These are phyloP conservation scores for Salvelinus alpinus DNA, from an alignment of 2,113 vertebrate species.

Conservation along the genomic window DNA sequence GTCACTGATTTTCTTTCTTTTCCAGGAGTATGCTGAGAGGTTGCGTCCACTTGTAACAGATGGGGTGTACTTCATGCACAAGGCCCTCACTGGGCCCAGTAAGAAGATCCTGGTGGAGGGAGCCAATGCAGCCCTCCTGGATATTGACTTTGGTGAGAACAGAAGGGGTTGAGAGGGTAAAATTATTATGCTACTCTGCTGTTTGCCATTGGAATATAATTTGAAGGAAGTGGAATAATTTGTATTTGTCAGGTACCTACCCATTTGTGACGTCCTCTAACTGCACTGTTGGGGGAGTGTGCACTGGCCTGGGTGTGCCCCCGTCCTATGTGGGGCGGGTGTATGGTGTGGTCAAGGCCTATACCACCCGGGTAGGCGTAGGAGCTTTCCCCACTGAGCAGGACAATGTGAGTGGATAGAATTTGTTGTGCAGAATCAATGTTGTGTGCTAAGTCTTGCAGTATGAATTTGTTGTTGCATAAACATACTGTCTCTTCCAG, in stretches of 20 bases:
- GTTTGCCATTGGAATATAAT: not conserved
- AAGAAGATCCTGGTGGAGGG: slow-evolving; percentile 85
- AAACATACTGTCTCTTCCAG: not conserved
- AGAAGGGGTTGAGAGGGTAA: no score
- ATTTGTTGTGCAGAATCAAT: not conserved
- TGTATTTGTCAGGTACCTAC: slow-evolving; percentile 71
- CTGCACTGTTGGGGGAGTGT: slow-evolving; percentile 82
- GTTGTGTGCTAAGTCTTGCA: not conserved
- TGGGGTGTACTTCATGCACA: slow-evolving; percentile 82
- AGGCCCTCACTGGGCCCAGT: slow-evolving; percentile 75
- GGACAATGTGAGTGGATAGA: slow-evolving; percentile 70
- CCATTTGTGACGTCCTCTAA: slow-evolving; percentile 83
- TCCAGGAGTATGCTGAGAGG: slow-evolving; percentile 65
- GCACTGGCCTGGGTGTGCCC: slow-evolving; percentile 79
- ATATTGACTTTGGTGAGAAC: slow-evolving; percentile 81
- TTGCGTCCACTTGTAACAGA: slow-evolving; percentile 79
- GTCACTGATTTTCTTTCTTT: slow-evolving; percentile 1
- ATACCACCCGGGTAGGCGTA: slow-evolving; percentile 79
- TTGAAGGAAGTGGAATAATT: not conserved
- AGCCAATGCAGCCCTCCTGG: slow-evolving; percentile 80
- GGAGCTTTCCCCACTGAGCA: slow-evolving; percentile 83
- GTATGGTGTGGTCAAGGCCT: slow-evolving; percentile 81
- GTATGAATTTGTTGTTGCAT: no score
- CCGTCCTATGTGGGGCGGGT: slow-evolving; percentile 75
- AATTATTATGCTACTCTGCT: not conserved